Evolutionary conservation across 1,140 invertebrate species (phyloP).

Genomic region (Belonocnema kinseyi): DNA sequence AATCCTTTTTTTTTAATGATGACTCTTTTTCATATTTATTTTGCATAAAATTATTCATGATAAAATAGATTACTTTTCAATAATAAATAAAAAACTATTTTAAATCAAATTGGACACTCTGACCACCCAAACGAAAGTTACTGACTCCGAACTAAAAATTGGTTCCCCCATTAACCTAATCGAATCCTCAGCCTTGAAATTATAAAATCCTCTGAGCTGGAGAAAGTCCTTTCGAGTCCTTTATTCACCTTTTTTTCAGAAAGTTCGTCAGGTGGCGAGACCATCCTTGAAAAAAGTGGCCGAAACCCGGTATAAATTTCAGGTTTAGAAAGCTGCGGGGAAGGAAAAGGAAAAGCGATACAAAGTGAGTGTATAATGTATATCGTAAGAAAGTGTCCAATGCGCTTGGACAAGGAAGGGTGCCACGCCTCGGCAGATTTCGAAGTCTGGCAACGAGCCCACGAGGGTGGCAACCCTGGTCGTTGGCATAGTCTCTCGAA

Average conservation of each 20-base stretch:
- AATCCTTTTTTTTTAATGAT: too few species aligned
- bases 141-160: too few species aligned
- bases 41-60: too few species aligned
- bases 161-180: too few species aligned
- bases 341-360: slow-evolving; percentile 18
- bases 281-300: slow-evolving; percentile 17
- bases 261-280: background rate
- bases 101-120: too few species aligned
- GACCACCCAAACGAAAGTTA: too few species aligned
- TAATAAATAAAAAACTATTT: too few species aligned
- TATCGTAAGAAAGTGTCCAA: slow-evolving; percentile 20
- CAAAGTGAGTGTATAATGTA: background rate
- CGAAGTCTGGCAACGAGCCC: slow-evolving; percentile 8
- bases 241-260: background rate
- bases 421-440: slow-evolving; percentile 25
- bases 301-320: background rate
- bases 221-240: background rate
- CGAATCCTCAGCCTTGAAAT: too few species aligned
- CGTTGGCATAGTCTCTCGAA: slow-evolving; percentile 20
- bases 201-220: too few species aligned
- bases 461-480: slow-evolving; percentile 11
- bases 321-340: background rate
- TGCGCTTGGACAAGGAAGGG: slow-evolving; percentile 7
- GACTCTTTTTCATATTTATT: too few species aligned
- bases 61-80: too few species aligned